Conservation (phyloP, 2,888 invertebrate species). For the Beris morrisii region DNA sequence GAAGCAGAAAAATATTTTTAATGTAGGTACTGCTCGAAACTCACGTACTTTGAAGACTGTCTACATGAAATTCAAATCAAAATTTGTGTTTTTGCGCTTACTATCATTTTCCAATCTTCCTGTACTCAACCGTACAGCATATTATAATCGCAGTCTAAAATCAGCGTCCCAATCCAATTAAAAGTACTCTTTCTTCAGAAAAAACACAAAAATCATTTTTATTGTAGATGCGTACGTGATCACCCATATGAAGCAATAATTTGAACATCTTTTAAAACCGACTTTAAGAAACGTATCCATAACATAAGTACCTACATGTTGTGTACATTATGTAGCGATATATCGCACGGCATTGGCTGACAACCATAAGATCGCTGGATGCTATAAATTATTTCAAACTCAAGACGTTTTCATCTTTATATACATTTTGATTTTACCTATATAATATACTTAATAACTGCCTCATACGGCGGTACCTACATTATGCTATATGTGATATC, state of each 20-base stretch:
- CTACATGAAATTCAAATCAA: too few relatives aligned
- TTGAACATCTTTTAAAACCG: too few relatives aligned
- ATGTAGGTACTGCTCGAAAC: too few relatives aligned
- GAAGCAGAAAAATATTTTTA: too few relatives aligned
- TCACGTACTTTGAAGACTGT: too few relatives aligned
- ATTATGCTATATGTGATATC: too few relatives aligned
- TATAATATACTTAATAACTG: constrained; percentile 19
- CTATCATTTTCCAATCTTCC: constrained; percentile 25
- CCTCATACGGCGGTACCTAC: background rate
- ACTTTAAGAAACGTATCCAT: too few relatives aligned
- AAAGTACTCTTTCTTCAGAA: constrained; percentile 25
- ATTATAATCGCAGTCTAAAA: constrained; percentile 13
- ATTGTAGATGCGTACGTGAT: constrained; percentile 23
- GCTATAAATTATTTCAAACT: constrained; percentile 8
- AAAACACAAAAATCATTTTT: constrained; percentile 12
- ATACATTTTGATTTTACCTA: constrained; percentile 12
- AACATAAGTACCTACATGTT: background rate
- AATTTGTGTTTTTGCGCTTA: background rate
- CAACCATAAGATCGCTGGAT: constrained; percentile 5
- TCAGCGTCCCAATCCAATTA: constrained; percentile 27
- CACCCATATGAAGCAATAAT: constrained; percentile 17
- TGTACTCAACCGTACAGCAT: background rate
- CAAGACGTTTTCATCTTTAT: background rate
- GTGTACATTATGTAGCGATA: background rate
- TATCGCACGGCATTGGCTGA: constrained; percentile 14